Evolutionary conservation across 2,797 vertebrate species (phyloP).

Genomic region (Dendrocincla tyrannina): DNA sequence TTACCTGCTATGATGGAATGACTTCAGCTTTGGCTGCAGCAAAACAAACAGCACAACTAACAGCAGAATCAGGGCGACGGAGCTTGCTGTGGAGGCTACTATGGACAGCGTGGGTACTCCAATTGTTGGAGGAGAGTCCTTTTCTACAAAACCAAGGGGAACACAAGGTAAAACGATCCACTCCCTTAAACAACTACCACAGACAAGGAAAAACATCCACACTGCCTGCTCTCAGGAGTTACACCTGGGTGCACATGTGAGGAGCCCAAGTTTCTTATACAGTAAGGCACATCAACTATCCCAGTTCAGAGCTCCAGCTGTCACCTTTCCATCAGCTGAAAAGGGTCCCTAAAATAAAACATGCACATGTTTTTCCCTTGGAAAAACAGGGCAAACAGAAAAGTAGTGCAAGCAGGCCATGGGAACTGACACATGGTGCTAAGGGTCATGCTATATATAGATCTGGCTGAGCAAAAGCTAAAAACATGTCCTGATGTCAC

Average conservation of each 20-base stretch:
- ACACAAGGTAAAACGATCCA: not conserved
- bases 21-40: slow-evolving; percentile 94
- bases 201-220: not conserved
- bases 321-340: not conserved
- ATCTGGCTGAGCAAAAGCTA: not conserved
- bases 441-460: not conserved
- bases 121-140: slow-evolving; percentile 79
- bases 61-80: slow-evolving; percentile 90
- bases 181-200: not conserved
- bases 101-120: slow-evolving; percentile 92
- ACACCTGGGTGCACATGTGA: not conserved
- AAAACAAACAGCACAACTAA: slow-evolving; percentile 93
- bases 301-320: not conserved
- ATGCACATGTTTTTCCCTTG: not conserved
- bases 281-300: not conserved
- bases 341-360: not conserved
- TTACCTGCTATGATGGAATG: slow-evolving; percentile 93
- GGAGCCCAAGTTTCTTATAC: not conserved
- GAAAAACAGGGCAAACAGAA: not conserved
- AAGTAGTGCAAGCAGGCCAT: not conserved
- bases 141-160: slow-evolving; percentile 76
- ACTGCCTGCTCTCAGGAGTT: not conserved
- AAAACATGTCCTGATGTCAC: not conserved
- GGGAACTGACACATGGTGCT: not conserved
- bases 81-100: slow-evolving; percentile 93